A percentile compares a stretch with the other conserved stretches of the same genome.
These are phyloP conservation scores for Sebastes minor DNA, from an alignment of 2,797 vertebrate genomes.

Conservation along the genomic window DNA sequence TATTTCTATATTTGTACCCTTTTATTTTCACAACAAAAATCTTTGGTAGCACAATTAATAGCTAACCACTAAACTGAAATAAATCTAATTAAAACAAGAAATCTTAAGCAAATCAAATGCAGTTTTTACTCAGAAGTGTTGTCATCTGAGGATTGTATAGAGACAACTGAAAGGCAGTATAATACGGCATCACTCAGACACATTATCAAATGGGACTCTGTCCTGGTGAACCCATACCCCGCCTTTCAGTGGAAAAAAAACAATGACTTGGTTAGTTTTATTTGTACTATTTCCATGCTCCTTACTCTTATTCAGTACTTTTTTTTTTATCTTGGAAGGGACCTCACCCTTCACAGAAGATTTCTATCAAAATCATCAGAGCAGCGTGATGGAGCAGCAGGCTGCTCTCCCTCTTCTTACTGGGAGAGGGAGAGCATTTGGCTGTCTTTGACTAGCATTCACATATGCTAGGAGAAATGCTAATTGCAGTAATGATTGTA, in stretches of 20 bases:
- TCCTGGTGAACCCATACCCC: background rate
- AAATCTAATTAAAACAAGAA: background rate
- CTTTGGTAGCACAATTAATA: background rate
- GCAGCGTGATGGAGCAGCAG: conserved; percentile 44
- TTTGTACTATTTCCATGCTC: conserved; percentile 23
- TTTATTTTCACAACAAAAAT: background rate
- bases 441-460: background rate
- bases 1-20: background rate
- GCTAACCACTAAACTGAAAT: background rate
- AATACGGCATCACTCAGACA: background rate
- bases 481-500: conserved; percentile 48
- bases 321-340: conserved; percentile 33
- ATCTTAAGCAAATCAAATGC: background rate
- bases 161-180: background rate
- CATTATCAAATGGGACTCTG: background rate
- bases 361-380: conserved; percentile 63
- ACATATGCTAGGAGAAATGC: conserved; percentile 30
- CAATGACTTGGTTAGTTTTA: conserved; percentile 6
- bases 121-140: background rate
- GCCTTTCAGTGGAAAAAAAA: background rate
- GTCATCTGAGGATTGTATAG: background rate
- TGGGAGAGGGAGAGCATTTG: background rate
- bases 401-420: conserved; percentile 8
- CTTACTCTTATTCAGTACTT: conserved; percentile 28
- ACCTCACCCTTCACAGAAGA: conserved; percentile 52